Conservation (phyloP, 2,113 vertebrate species). For the Numenius arquata region DNA sequence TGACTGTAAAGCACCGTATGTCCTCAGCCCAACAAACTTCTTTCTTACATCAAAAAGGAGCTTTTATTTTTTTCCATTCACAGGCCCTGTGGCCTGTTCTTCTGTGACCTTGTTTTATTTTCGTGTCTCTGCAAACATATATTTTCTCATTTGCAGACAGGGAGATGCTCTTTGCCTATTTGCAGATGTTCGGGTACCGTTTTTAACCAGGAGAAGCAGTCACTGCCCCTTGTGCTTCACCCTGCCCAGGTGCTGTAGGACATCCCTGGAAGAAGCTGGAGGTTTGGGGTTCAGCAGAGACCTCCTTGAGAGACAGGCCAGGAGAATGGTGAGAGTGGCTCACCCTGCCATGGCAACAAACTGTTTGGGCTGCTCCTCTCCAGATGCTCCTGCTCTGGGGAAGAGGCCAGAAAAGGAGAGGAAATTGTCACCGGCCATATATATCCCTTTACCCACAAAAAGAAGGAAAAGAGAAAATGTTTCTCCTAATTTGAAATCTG, state of each 20-base stretch:
- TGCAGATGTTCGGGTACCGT: not conserved
- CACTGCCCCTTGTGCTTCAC: fast-evolving
- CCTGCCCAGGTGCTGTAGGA: not conserved
- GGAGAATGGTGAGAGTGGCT: not conserved
- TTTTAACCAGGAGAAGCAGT: not conserved
- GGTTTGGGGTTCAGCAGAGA: not conserved
- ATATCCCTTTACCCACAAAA: not conserved
- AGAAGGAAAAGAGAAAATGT: not conserved
- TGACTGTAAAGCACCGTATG: not conserved
- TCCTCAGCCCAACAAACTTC: not conserved
- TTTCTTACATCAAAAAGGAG: not conserved
- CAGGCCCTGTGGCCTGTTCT: not conserved
- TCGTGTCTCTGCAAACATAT: fast-evolving
- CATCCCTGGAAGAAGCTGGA: not conserved
- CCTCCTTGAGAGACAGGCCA: not conserved
- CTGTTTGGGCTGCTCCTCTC: not conserved
- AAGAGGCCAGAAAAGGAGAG: not conserved
- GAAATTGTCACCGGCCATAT: not conserved
- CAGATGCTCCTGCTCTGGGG: not conserved
- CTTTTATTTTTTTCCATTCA: not conserved
- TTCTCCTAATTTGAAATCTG: not conserved
- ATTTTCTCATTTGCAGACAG: not conserved
- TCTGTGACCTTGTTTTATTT: not conserved
- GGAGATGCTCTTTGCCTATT: not conserved
- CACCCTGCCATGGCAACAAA: not conserved